Percentiles rank a stretch among this genome's conserved stretches.
phyloP scores from a whole-genome alignment of 2,797 vertebrate genomes.

The Manis javanica region DNA sequence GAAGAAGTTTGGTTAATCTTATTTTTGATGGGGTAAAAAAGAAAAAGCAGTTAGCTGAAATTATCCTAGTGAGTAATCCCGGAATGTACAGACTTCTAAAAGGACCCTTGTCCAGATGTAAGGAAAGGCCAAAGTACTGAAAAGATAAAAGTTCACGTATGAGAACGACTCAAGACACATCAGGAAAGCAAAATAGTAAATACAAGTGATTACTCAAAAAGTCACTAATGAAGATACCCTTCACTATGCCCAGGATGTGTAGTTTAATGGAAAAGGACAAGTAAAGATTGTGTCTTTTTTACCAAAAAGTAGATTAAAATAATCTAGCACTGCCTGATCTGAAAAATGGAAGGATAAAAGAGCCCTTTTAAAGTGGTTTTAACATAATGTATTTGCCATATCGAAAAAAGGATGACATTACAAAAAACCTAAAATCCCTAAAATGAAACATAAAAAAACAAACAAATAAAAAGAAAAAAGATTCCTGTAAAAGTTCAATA shows the following conservation, averaged over 20 bases:
- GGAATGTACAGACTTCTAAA: conserved; percentile 6
- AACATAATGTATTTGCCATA: conserved; percentile 1
- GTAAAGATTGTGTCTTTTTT: conserved; percentile 1
- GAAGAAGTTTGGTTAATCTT: background rate
- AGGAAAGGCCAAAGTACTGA: conserved; percentile 19
- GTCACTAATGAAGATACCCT: background rate
- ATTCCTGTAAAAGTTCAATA: background rate
- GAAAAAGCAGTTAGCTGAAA: background rate
- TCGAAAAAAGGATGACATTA: background rate
- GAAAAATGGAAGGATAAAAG: conserved; percentile 1
- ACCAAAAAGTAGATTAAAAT: conserved; percentile 38
- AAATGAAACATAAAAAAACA: background rate
- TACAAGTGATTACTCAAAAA: background rate
- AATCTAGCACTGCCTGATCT: conserved; percentile 9
- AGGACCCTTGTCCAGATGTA: background rate
- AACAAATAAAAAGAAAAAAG: background rate
- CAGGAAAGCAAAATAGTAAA: conserved; percentile 1
- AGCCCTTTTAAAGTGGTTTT: conserved; percentile 11
- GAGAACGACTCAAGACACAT: background rate
- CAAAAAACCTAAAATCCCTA: conserved; percentile 7
- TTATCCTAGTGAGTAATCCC: background rate
- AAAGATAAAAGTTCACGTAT: background rate
- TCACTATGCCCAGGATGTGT: background rate
- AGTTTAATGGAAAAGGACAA: background rate
- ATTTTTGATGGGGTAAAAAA: background rate